phyloP scores from a whole-genome alignment of 2,888 invertebrate species.

The Eutolmus rufibarbis region DNA sequence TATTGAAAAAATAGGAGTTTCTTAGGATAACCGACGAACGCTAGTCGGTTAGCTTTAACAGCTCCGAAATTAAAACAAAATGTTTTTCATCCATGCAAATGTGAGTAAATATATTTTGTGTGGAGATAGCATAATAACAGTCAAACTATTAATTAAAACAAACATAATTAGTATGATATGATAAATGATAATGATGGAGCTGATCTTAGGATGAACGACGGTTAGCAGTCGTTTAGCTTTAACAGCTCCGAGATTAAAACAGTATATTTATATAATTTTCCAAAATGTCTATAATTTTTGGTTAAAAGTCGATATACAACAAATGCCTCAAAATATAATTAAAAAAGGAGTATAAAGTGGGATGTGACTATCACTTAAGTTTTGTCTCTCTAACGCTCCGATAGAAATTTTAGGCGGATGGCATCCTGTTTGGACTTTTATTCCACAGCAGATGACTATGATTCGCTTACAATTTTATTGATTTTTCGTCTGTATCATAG shows the following conservation, averaged over 20 bases:
- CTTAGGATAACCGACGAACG: neutral
- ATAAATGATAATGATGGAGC: neutral
- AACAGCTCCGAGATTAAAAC: neutral
- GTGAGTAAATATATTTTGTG: no score
- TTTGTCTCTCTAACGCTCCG: slow-evolving; percentile 49
- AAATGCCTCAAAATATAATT: neutral
- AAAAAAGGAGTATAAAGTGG: neutral
- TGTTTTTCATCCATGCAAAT: no score
- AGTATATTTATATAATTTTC: neutral
- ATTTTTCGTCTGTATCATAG: neutral
- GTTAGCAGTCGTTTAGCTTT: neutral
- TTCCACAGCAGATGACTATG: slow-evolving; percentile 50
- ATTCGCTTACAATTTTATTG: slow-evolving; percentile 45
- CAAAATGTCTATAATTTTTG: neutral
- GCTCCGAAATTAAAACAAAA: neutral
- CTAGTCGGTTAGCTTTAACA: neutral
- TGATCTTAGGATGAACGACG: neutral
- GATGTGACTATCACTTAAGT: neutral
- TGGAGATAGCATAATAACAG: no score
- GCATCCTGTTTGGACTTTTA: slow-evolving; percentile 47
- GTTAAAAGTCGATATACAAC: neutral
- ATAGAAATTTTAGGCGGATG: slow-evolving; percentile 45
- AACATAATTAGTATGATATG: no score
- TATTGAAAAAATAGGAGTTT: neutral
- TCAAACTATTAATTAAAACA: no score